phyloP scores from a whole-genome alignment of 2,888 invertebrate species.

The Gibbula magus region DNA sequence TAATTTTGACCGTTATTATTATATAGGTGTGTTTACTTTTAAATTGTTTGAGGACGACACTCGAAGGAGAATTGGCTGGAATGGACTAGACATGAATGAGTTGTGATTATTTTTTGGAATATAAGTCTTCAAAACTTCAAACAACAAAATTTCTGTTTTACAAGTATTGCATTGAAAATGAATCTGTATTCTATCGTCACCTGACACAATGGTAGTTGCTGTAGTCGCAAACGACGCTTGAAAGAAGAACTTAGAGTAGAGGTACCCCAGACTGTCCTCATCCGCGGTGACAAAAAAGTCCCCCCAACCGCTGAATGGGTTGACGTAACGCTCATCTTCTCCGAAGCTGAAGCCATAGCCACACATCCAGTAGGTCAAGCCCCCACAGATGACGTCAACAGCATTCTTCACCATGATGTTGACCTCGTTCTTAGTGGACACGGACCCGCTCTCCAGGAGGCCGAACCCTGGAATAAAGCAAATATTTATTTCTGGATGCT shows the following conservation, averaged over 20 bases:
- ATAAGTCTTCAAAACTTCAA: too few relatives aligned
- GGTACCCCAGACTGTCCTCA: slow-evolving; percentile 50
- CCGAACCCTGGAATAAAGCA: slow-evolving; percentile 61
- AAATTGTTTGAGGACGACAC: too few relatives aligned
- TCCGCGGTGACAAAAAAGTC: slow-evolving; percentile 73
- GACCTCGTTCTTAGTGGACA: slow-evolving; percentile 64
- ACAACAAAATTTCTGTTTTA: too few relatives aligned
- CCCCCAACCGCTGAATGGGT: slow-evolving; percentile 64
- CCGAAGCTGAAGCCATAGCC: slow-evolving; percentile 69
- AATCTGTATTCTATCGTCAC: slow-evolving; percentile 33
- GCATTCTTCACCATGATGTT: slow-evolving; percentile 71
- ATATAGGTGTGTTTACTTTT: too few relatives aligned
- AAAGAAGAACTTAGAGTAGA: slow-evolving; percentile 63
- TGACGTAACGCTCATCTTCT: slow-evolving; percentile 44
- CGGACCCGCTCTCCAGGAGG: slow-evolving; percentile 63
- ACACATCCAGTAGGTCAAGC: slow-evolving; percentile 63
- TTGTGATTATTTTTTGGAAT: too few relatives aligned
- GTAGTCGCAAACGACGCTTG: slow-evolving; percentile 69
- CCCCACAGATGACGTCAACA: slow-evolving; percentile 67
- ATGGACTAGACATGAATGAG: too few relatives aligned
- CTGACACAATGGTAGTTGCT: slow-evolving; percentile 69
- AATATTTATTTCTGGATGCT: too few relatives aligned
- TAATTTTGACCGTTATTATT: neutral
- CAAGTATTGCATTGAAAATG: too few relatives aligned
- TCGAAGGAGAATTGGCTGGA: too few relatives aligned